Conservation (phyloP, 2,797 vertebrate genomes). For the Heliangelus exortis region DNA sequence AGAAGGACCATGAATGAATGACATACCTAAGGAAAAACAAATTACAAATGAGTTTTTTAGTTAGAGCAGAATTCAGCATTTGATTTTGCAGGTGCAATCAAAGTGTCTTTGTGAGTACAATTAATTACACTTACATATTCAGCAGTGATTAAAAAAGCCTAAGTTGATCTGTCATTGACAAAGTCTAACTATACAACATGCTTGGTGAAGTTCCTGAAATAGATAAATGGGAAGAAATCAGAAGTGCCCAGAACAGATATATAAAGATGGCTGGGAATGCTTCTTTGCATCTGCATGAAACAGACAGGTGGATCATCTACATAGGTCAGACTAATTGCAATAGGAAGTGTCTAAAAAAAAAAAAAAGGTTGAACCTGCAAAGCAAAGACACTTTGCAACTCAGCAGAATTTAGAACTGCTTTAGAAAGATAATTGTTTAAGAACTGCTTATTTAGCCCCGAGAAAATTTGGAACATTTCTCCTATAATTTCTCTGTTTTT, state of each 20-base stretch:
- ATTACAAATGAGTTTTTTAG: background rate
- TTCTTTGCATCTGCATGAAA: background rate
- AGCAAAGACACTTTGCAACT: background rate
- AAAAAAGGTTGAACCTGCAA: constrained; percentile 12
- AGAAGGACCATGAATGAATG: background rate
- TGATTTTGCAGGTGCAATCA: constrained; percentile 51
- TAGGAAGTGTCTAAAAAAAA: background rate
- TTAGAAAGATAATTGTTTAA: constrained; percentile 39
- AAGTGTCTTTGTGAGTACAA: constrained; percentile 62
- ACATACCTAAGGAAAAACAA: constrained; percentile 1
- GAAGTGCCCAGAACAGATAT: constrained; percentile 2
- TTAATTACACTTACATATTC: constrained; percentile 53
- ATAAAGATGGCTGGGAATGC: background rate
- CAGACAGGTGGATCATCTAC: background rate
- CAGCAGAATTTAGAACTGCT: constrained; percentile 25
- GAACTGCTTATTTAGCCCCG: constrained; percentile 14
- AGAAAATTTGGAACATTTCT: constrained; percentile 11
- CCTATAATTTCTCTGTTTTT: background rate
- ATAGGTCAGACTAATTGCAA: background rate
- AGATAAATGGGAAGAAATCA: constrained; percentile 11
- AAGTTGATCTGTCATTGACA: background rate
- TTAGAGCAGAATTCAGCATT: background rate
- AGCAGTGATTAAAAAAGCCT: background rate
- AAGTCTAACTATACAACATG: background rate
- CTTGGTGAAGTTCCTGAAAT: constrained; percentile 11